Conservation (phyloP, 2,113 vertebrate species). For the Leptosomus discolor region DNA sequence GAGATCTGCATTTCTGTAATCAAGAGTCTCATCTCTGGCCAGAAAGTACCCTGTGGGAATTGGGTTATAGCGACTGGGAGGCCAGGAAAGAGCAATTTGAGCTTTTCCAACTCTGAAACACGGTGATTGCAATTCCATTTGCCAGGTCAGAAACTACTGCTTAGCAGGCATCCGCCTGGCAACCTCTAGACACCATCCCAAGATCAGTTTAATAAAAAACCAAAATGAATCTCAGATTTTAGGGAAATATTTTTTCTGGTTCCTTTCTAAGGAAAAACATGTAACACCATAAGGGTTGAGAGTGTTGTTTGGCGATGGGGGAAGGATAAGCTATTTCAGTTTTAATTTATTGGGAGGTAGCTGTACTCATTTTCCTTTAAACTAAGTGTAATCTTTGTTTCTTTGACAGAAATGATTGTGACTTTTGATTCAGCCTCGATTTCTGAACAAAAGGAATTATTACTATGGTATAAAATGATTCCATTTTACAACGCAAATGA, state of each 20-base stretch:
- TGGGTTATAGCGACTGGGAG: neutral
- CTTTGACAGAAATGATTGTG: neutral
- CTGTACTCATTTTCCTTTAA: neutral
- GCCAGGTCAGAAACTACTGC: neutral
- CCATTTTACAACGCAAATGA: neutral
- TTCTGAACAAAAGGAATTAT: neutral
- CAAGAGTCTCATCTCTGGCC: neutral
- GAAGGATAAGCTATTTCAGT: neutral
- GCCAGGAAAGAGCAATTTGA: neutral
- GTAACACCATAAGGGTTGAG: accelerated
- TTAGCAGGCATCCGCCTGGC: neutral
- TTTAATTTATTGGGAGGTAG: neutral
- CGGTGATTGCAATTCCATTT: neutral
- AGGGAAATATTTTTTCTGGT: neutral
- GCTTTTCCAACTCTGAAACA: neutral
- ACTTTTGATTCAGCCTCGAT: neutral
- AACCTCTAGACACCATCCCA: neutral
- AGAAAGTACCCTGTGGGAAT: neutral
- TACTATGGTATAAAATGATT: neutral
- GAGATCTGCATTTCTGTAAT: neutral
- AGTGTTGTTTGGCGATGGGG: neutral
- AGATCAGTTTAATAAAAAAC: too few relatives aligned
- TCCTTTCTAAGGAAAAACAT: neutral
- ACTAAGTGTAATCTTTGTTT: neutral
- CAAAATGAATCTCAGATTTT: neutral